Percentiles rank a stretch among this genome's conserved stretches.
Evolutionary conservation across 2,888 invertebrate genomes (phyloP).

Genomic region (Geophilus truncorum): DNA sequence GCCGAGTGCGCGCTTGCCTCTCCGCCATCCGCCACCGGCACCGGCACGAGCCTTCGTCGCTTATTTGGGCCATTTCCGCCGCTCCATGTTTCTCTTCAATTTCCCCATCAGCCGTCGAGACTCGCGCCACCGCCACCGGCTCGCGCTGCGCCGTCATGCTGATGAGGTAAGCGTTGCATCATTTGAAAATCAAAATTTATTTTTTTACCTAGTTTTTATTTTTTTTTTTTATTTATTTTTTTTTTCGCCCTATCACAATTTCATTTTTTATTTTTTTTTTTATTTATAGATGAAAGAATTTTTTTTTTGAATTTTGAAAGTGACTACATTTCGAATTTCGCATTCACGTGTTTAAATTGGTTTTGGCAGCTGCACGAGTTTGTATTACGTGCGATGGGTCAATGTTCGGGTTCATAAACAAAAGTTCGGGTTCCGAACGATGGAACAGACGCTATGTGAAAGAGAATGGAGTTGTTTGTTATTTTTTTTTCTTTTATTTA

Average conservation of each 20-base stretch:
- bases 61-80: not conserved
- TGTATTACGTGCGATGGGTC: not conserved
- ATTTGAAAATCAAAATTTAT: not conserved
- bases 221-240: conserved; percentile 29
- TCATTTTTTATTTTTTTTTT: conserved; percentile 30
- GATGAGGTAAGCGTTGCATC: not conserved
- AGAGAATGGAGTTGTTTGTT: not conserved
- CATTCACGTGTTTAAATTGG: not conserved
- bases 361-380: conserved; percentile 61
- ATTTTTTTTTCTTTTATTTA: too few relatives aligned
- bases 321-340: conserved; percentile 68
- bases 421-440: conserved; percentile 7
- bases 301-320: too few relatives aligned
- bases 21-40: conserved; percentile 22
- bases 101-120: not conserved
- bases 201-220: not conserved
- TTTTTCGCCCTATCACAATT: too few relatives aligned
- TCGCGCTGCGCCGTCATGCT: not conserved
- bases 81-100: not conserved
- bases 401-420: conserved; percentile 17
- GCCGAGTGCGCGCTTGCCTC: conserved; percentile 19
- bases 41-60: not conserved
- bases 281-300: too few relatives aligned
- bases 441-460: not conserved
- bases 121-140: not conserved